phyloP scores from a whole-genome alignment of 2,797 vertebrate species.

The Caiman crocodilus region DNA sequence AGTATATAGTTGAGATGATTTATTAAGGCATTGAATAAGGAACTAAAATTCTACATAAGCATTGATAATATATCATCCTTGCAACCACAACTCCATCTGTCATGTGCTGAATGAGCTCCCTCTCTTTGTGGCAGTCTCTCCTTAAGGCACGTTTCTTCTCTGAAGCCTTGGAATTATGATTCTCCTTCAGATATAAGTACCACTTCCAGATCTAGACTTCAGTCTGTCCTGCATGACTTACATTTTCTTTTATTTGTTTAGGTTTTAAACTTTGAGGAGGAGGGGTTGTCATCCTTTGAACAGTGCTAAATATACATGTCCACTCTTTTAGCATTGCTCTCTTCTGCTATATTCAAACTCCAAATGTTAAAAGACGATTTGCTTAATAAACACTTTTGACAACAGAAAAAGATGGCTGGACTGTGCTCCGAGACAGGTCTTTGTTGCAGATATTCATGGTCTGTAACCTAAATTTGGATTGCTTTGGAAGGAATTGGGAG shows the following conservation, averaged over 20 bases:
- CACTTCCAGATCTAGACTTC: neutral
- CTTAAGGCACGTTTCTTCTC: neutral
- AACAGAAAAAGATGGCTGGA: neutral
- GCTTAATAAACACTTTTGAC: neutral
- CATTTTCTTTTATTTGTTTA: neutral
- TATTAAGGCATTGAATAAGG: neutral
- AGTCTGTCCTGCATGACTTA: neutral
- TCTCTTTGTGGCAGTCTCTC: neutral
- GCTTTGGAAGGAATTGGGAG: neutral
- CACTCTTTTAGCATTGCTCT: neutral
- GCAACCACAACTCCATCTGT: neutral
- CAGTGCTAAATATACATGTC: neutral
- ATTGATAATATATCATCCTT: neutral
- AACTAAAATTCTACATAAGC: neutral
- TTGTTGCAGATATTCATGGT: neutral
- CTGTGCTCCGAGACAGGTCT: neutral
- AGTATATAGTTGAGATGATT: neutral
- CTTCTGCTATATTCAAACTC: neutral
- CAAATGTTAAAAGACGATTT: neutral
- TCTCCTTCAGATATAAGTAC: neutral
- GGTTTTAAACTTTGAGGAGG: neutral
- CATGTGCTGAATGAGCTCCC: neutral
- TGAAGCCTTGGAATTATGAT: neutral
- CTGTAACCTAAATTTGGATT: neutral
- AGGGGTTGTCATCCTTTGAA: neutral